These are phyloP conservation scores for Heliconius hewitsoni DNA, from an alignment of 1,140 invertebrate species.

Conservation along the genomic window DNA sequence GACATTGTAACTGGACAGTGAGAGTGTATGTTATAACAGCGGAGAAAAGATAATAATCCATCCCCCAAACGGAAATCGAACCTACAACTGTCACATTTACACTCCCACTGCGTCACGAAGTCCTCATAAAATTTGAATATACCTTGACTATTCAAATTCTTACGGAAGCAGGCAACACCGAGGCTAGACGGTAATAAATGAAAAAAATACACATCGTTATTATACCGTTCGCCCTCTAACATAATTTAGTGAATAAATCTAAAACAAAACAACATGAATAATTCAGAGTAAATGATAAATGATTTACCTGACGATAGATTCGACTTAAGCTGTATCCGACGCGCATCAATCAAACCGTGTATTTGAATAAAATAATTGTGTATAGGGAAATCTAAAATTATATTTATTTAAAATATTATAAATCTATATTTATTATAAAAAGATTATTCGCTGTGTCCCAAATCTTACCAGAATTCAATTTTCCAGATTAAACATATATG, in stretches of 20 bases:
- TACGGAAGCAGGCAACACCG: background rate
- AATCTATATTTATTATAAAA: background rate
- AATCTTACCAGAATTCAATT: too few species aligned
- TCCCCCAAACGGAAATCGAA: too few species aligned
- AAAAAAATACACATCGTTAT: slow-evolving; percentile 1
- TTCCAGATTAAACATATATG: too few species aligned
- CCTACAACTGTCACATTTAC: too few species aligned
- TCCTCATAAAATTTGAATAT: too few species aligned
- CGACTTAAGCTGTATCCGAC: background rate
- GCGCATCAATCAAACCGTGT: background rate
- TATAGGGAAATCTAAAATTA: background rate
- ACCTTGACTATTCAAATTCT: background rate
- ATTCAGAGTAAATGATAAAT: slow-evolving; percentile 12
- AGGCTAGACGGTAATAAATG: background rate
- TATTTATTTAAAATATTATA: background rate
- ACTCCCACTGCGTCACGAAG: too few species aligned
- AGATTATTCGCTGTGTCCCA: background rate
- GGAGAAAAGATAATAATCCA: too few species aligned
- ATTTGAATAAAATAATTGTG: background rate
- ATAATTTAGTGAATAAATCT: slow-evolving; percentile 6
- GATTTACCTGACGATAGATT: slow-evolving; percentile 10
- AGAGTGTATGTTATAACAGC: too few species aligned
- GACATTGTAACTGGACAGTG: too few species aligned
- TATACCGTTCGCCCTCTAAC: background rate
- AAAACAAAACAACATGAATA: slow-evolving; percentile 8